Evolutionary conservation across 2,888 invertebrate species (phyloP).

Genomic region (Drosophila setosimentum): DNA sequence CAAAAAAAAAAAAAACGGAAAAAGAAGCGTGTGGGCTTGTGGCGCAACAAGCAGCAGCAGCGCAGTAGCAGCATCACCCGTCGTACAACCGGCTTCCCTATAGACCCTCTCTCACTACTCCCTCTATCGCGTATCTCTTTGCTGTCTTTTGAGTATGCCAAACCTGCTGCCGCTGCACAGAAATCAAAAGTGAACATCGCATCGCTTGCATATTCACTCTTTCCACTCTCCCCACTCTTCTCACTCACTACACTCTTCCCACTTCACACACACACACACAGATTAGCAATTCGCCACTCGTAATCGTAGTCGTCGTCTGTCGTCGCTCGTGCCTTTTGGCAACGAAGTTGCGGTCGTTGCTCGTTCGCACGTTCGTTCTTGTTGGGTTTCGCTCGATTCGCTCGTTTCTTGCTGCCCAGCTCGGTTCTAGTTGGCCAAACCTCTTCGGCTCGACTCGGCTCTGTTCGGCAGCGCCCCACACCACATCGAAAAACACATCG

Average conservation of each 20-base stretch:
- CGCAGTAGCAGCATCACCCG: not conserved
- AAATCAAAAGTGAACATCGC: conserved; percentile 79
- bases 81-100: conserved; percentile 59
- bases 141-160: conserved; percentile 45
- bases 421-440: conserved; percentile 75
- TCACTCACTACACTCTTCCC: not conserved
- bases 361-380: conserved; percentile 74
- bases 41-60: conserved; percentile 54
- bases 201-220: conserved; percentile 57
- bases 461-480: conserved; percentile 48
- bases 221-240: not conserved
- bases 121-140: not conserved
- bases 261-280: not conserved
- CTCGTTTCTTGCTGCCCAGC: conserved; percentile 71
- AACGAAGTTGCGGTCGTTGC: conserved; percentile 63
- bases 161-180: conserved; percentile 80
- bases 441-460: conserved; percentile 47
- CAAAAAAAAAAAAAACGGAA: conserved; percentile 16
- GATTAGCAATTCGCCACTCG: conserved; percentile 11
- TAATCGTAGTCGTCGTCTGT: conserved; percentile 28
- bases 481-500: conserved; percentile 32
- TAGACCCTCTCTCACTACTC: conserved; percentile 7
- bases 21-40: conserved; percentile 56
- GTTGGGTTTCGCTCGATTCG: conserved; percentile 66
- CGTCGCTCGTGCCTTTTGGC: conserved; percentile 36